Evolutionary conservation across 2,888 invertebrate species (phyloP), one percentile per base, ranked within the genome.

Genomic region (Acrobasis suavella): DNA sequence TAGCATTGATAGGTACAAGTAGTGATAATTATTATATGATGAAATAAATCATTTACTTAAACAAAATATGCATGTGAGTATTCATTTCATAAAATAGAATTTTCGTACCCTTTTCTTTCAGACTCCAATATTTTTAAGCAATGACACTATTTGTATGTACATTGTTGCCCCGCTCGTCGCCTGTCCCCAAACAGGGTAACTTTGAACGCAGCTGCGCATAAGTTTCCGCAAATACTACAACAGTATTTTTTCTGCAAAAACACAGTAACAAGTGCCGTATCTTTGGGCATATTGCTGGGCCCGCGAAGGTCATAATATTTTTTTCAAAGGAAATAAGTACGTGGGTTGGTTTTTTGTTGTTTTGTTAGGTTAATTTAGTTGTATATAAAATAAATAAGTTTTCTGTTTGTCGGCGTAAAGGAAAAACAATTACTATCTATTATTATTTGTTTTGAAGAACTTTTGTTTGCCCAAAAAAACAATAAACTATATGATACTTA

Each of bases 171-270:
- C 56, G 56, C 56, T 42, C 42, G 3, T 14, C 42, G 56, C 56
- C 42, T 17, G 56, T 42, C 56, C 22, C 22, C 42, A 8, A 42
- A 14, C 56, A 17, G 8, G 15, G 56, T 14, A 22, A 56, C 42
- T 56, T n/a, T 14, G 17, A 22, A 42, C 38, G n/a, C 56, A 56
- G 42, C 56, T 56, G 56, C 22, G 56, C 42, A 12, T 17, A 14
- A 42, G 12, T 42, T 42, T 14, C 14, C 17, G 14, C 56, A 42
- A 17, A 56, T 17, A 56, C 56, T 10, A 17, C 39, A 56, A 42
- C 17, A 52, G 9, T 50, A 50, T 50, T 55, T 55, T 56, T 46
- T 56, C 39, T 42, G 42, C 56, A 56, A 42, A 56, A 56, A 56
- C 42, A 56, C 17, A 22, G 42, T 42, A 42, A 56, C 42, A 56